Evolutionary conservation across 2,113 vertebrate species (phyloP).

Genomic region (Oryzias javanicus): DNA sequence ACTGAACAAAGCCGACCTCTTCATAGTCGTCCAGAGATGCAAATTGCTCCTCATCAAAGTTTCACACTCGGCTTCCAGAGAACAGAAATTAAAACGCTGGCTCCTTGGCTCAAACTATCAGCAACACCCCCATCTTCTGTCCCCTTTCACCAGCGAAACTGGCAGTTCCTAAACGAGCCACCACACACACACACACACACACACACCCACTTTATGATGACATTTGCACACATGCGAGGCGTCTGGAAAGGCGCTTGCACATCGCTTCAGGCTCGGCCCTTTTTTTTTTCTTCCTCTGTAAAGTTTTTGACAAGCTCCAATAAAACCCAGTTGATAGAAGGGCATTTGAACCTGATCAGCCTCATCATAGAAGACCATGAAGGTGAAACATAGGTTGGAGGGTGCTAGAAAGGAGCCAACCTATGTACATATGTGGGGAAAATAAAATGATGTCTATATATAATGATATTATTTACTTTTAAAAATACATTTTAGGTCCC

Average conservation of each 20-base stretch:
- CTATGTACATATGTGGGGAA: too few relatives aligned
- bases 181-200: slow-evolving; percentile 39
- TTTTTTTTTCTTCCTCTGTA: slow-evolving; percentile 33
- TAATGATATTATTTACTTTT: too few relatives aligned
- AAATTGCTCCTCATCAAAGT: slow-evolving; percentile 77
- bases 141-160: slow-evolving; percentile 42
- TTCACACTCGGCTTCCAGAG: slow-evolving; percentile 71
- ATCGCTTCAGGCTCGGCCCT: slow-evolving; percentile 26
- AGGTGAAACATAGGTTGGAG: slow-evolving; percentile 37
- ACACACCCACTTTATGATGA: slow-evolving; percentile 23
- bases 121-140: slow-evolving; percentile 53
- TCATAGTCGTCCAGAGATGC: slow-evolving; percentile 74
- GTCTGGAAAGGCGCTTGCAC: background rate
- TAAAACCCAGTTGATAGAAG: slow-evolving; percentile 54
- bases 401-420: too few relatives aligned
- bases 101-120: slow-evolving; percentile 44
- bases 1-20: slow-evolving; percentile 69
- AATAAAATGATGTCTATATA: too few relatives aligned
- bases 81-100: slow-evolving; percentile 68
- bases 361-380: slow-evolving; percentile 36
- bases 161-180: slow-evolving; percentile 32
- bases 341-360: slow-evolving; percentile 56
- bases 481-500: too few relatives aligned
- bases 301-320: slow-evolving; percentile 40
- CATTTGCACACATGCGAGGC: slow-evolving; percentile 29